phyloP scores from a whole-genome alignment of 2,888 invertebrate species.

The Cistogaster globosa region DNA sequence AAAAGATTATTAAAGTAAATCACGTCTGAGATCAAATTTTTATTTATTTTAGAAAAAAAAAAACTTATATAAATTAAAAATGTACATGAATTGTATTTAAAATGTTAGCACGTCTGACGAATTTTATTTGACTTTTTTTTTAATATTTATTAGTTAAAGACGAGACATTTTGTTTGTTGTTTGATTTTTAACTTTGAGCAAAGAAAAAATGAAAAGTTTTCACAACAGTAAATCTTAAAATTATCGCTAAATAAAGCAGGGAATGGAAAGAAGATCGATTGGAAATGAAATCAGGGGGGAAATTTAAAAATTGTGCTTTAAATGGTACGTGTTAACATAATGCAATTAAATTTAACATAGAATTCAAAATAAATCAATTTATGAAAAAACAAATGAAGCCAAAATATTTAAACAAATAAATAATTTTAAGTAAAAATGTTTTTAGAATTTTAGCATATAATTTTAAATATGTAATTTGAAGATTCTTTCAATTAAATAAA shows the following conservation, averaged over 20 bases:
- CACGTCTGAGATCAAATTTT: conserved; percentile 54
- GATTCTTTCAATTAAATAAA: too few species aligned
- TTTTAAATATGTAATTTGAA: too few species aligned
- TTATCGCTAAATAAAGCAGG: not conserved
- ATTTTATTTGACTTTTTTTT: conserved; percentile 44
- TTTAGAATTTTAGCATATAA: too few species aligned
- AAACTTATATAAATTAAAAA: conserved; percentile 14
- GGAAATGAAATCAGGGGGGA: conserved; percentile 6
- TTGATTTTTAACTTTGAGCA: not conserved
- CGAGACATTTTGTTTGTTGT: conserved; percentile 47
- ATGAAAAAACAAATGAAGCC: not conserved
- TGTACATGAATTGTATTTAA: conserved; percentile 49
- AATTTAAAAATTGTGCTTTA: conserved; percentile 44
- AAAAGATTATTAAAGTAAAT: conserved; percentile 45
- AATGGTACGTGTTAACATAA: conserved; percentile 48
- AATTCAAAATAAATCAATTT: not conserved
- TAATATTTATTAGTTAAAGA: conserved; percentile 60
- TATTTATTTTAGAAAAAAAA: conserved; percentile 1
- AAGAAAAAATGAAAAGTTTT: conserved; percentile 31
- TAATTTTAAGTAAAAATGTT: too few species aligned
- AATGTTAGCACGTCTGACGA: conserved; percentile 54
- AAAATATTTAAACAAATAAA: not conserved
- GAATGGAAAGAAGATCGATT: not conserved
- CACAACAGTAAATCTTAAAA: conserved; percentile 26
- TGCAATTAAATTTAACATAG: conserved; percentile 47